Conservation (phyloP, 2,113 vertebrate genomes). For the Stictonetta naevosa region DNA sequence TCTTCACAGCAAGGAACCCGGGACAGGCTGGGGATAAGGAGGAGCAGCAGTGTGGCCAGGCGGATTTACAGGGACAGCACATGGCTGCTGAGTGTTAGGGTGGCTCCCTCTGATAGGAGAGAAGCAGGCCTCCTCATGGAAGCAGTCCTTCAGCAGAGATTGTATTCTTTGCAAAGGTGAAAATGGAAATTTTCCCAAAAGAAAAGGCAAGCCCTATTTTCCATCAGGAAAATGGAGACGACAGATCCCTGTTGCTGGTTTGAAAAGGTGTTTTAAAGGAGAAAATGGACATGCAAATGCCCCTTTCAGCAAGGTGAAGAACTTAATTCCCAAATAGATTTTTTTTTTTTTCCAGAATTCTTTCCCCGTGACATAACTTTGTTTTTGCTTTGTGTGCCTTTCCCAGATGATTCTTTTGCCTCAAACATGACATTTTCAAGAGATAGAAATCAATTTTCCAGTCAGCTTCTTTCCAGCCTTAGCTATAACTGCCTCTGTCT, state of each 20-base stretch:
- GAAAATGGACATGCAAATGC: background rate
- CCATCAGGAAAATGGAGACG: background rate
- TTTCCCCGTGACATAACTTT: background rate
- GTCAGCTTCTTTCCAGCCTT: background rate
- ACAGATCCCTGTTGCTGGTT: background rate
- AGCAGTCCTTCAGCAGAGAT: background rate
- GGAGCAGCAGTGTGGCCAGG: background rate
- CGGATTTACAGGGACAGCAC: background rate
- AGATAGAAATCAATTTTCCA: background rate
- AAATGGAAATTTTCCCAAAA: background rate
- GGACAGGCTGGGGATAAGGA: background rate
- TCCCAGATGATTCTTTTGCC: background rate
- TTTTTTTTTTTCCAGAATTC: background rate
- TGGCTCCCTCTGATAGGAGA: fast-evolving
- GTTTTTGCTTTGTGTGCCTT: background rate
- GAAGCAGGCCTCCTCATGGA: fast-evolving
- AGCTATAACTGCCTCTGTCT: background rate
- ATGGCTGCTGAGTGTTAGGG: background rate
- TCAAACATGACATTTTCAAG: background rate
- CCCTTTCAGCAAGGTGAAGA: background rate
- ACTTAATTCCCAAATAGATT: background rate
- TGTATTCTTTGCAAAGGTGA: background rate
- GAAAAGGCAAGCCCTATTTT: background rate
- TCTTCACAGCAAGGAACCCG: fast-evolving
- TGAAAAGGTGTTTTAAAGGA: background rate